Evolutionary conservation across 1,140 invertebrate genomes (phyloP), one percentile per base, ranked within the genome.

Genomic region (Neomicropteryx cornuta): DNA sequence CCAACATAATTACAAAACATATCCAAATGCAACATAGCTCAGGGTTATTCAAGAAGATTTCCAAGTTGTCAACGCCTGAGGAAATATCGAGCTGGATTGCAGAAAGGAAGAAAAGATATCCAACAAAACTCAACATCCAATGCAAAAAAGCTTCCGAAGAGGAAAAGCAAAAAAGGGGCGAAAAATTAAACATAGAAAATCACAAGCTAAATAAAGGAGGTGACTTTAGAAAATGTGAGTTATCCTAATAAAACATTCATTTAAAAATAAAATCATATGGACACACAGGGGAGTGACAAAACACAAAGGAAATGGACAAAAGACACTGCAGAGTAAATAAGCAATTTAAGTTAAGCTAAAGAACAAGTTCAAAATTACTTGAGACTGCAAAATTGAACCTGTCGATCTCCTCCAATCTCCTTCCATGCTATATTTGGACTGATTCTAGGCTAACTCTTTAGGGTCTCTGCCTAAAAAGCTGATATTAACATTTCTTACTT

Each of bases 61-160:
- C 75, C 49, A 76, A 77, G 49, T 44, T 85, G 8, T 74, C 79
- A 38, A 79, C 77, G 6, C 73, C 79, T 2, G 83, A 89, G 55
- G 85, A 91, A 41, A 79, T 91, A 44, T 55, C 76, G 32, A 85
- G 84, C 58, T 93, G 87, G 85, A 76, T 75, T 37, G 72, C 71
- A 33, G 86, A 91, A 46, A 70, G 89, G 38, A 84, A 79, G 56
- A 81, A 71, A 62, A 76, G 62, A 49, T 83, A 76, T 63, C 79
- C 85, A 4, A 87, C 79, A 6, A 74, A 72, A 45, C 59, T 60
- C 23, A 90, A 84, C 58, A 66, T 87, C n/a, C 72, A 76, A 41
- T n/a, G n/a, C n/a, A 70, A 72, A 43, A 75, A 77, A 50, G 66
- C 73, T 38, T 68, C 73, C 20, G 65, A 75, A 45, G 76, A 45